phyloP scores from a whole-genome alignment of 2,113 vertebrate genomes.

The Gobius niger region DNA sequence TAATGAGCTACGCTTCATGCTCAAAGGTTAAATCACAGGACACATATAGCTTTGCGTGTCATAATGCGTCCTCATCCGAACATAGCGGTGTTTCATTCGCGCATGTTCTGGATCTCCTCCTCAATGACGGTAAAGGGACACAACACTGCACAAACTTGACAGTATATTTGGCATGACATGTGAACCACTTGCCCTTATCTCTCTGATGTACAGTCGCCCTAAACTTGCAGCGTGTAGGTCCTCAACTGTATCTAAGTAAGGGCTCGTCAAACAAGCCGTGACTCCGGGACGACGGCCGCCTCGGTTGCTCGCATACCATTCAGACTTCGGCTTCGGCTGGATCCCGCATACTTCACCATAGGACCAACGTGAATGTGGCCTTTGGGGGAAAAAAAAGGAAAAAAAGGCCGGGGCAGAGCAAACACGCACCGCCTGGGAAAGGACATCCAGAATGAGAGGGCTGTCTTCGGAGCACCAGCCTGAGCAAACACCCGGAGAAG shows the following conservation, averaged over 20 bases:
- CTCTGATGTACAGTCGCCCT: neutral
- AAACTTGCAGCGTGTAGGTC: neutral
- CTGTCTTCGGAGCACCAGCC: constrained; percentile 64
- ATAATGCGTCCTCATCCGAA: too few species aligned
- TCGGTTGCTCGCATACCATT: constrained; percentile 48
- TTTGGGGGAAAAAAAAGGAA: too few species aligned
- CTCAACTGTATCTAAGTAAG: constrained; percentile 1
- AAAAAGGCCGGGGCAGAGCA: constrained; percentile 60
- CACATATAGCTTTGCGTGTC: neutral
- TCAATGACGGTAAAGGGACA: too few species aligned
- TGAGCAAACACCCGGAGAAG: constrained; percentile 71
- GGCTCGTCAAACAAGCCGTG: constrained; percentile 44
- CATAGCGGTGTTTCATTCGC: too few species aligned
- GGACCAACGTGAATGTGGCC: constrained; percentile 68
- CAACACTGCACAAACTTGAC: neutral
- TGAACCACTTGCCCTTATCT: constrained; percentile 5
- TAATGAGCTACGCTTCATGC: neutral
- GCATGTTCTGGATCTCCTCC: too few species aligned
- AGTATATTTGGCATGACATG: neutral
- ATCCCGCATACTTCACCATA: constrained; percentile 53
- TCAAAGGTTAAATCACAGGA: neutral
- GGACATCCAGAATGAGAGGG: constrained; percentile 65
- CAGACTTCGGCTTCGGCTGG: constrained; percentile 46
- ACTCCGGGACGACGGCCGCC: constrained; percentile 33
- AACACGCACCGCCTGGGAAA: constrained; percentile 73